These are phyloP conservation scores for Phalera bucephala DNA, from an alignment of 2,888 invertebrate species.

Conservation along the genomic window DNA sequence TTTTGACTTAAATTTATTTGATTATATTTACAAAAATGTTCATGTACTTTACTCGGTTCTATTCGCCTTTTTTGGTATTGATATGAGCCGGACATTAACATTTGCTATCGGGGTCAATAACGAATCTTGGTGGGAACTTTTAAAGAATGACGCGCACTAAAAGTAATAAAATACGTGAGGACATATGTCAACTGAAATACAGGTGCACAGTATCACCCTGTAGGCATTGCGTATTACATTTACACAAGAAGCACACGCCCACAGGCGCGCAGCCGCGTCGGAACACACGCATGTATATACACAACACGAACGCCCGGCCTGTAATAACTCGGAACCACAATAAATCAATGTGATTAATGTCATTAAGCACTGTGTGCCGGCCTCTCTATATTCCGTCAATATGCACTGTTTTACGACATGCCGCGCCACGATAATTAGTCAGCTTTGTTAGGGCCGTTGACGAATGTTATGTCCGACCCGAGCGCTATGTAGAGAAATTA, in stretches of 20 bases:
- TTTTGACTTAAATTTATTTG: too few relatives aligned
- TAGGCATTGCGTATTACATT: constrained; percentile 63
- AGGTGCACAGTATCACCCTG: constrained; percentile 61
- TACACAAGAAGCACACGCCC: constrained; percentile 69
- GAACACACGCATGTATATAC: constrained; percentile 56
- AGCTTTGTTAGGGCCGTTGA: constrained; percentile 79
- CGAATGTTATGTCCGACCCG: constrained; percentile 56
- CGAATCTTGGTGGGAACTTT: background rate
- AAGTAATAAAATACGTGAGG: constrained; percentile 1
- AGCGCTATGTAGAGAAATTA: constrained; percentile 51
- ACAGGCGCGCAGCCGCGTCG: constrained; percentile 36
- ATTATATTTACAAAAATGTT: too few relatives aligned
- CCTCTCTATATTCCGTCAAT: constrained; percentile 84
- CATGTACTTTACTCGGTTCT: too few relatives aligned
- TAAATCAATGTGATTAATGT: constrained; percentile 84
- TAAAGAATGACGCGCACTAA: background rate
- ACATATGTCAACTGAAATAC: constrained; percentile 22
- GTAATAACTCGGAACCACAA: constrained; percentile 84
- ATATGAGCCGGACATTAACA: too few relatives aligned
- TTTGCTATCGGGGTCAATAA: background rate
- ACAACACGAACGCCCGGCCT: constrained; percentile 66
- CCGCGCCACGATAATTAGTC: constrained; percentile 81
- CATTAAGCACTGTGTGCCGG: constrained; percentile 83
- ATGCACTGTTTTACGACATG: constrained; percentile 83
- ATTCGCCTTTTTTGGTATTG: too few relatives aligned